Base-by-base conservation (phyloP, 2,113 vertebrate genomes). In the Halcyon senegalensis region DNA sequence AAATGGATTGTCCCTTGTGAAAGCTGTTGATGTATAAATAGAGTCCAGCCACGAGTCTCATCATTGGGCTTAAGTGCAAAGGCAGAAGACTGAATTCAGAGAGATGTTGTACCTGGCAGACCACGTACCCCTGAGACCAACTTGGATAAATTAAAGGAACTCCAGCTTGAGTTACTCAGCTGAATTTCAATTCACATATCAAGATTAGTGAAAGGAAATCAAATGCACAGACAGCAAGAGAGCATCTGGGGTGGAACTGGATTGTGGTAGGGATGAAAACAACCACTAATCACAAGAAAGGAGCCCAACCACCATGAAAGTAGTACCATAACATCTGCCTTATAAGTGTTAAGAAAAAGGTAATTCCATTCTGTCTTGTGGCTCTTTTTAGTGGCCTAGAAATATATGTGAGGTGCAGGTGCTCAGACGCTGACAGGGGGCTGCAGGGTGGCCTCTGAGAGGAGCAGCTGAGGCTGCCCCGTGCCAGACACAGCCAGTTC, bases 181-280 rank as follows among this genome's bases (percentile, higher is more conserved):
- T 64, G 80, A 80, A 95, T 89, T 89, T 80, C 63, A 76, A n/a
- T 73, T 95, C 50, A 13, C 28, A 7, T 68, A 56, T 68, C 48
- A 76, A 56, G 28, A 86, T n/a, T 39, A 84, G 72, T 44, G 72
- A 73, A 73, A 86, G 58, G n/a, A 85, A n/a, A 75, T 31, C 79
- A 70, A 83, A 79, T n/a, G 28, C 56, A 53, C 25, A 83, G 66
- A 35, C 0, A 0, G 13, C 0, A 0, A 56, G 68, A 68, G 63
- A 84, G 39, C n/a, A 81, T 46, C 44, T 43, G 46, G 46, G 39
- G 20, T 59, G 86, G 76, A 84, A 84, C 1, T 50, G 87, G 46
- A 33, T 59, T 72, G 43, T 58, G 67, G 5, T 16, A 63, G n/a
- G 30, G 30, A 24, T 68, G 73, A 83, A 91, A 89, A 66, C 43